phyloP scores from a whole-genome alignment of 1,140 invertebrate species.

The Colletes gigas region DNA sequence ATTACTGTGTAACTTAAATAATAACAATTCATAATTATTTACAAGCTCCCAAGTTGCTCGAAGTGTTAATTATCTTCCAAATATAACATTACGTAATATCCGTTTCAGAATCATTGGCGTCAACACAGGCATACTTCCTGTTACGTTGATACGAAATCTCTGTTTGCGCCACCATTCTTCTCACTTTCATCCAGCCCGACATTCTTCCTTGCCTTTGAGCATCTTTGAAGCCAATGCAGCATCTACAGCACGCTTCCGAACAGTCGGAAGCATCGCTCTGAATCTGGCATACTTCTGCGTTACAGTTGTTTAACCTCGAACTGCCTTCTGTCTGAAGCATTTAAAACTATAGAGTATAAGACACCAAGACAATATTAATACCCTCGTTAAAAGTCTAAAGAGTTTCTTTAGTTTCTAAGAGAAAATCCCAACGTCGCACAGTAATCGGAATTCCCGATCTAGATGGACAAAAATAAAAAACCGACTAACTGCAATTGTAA shows the following conservation, averaged over 20 bases:
- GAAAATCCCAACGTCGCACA: too few species aligned
- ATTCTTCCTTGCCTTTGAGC: conserved; percentile 11
- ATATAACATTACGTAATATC: not conserved
- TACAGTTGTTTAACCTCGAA: conserved; percentile 18
- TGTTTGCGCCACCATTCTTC: conserved; percentile 59
- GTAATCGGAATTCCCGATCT: too few species aligned
- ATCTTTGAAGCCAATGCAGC: conserved; percentile 13
- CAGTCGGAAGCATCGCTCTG: conserved; percentile 24
- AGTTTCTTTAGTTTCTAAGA: too few species aligned
- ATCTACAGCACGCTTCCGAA: conserved; percentile 6
- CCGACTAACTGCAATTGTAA: not conserved
- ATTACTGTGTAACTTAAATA: too few species aligned
- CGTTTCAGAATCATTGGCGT: conserved; percentile 12
- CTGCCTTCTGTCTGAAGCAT: conserved; percentile 54
- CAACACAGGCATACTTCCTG: not conserved
- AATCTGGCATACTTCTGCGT: not conserved
- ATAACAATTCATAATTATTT: not conserved
- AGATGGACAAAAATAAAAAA: not conserved
- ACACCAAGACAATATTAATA: not conserved
- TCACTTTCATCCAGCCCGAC: conserved; percentile 51
- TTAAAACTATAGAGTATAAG: conserved; percentile 33
- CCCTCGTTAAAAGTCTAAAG: not conserved
- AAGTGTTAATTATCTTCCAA: too few species aligned
- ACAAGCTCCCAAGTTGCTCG: not conserved
- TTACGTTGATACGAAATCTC: conserved; percentile 17